These are phyloP conservation scores for Metacarcinus magister DNA, from an alignment of 2,888 invertebrate species.

Conservation along the genomic window DNA sequence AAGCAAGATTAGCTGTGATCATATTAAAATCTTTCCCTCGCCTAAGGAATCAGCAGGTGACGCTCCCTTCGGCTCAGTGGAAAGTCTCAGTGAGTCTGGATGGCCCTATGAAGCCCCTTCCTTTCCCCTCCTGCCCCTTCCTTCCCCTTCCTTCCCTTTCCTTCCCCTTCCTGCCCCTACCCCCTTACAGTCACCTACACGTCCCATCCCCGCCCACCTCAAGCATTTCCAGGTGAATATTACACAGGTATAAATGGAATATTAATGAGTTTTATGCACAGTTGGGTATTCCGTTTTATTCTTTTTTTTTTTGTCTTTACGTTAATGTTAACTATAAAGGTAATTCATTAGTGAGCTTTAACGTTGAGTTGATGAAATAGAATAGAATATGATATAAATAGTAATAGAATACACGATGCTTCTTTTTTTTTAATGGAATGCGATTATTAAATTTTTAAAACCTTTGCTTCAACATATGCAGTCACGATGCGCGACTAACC, in stretches of 20 bases:
- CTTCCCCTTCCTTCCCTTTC: too few relatives aligned
- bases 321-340: neutral
- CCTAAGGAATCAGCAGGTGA: too few relatives aligned
- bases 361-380: neutral
- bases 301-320: neutral
- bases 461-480: neutral
- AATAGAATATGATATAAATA: neutral
- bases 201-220: neutral
- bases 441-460: neutral
- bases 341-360: neutral
- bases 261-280: neutral
- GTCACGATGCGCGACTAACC: neutral
- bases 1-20: too few relatives aligned
- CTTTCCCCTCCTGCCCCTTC: too few relatives aligned
- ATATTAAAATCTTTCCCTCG: too few relatives aligned
- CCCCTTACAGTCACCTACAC: too few relatives aligned
- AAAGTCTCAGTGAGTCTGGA: too few relatives aligned
- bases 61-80: too few relatives aligned
- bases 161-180: too few relatives aligned
- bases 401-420: neutral
- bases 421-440: neutral
- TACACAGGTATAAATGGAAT: neutral
- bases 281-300: neutral
- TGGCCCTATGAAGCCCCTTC: too few relatives aligned
- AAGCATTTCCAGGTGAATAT: neutral